phyloP scores from a whole-genome alignment of 2,888 invertebrate genomes.

The Tanypteryx hageni region DNA sequence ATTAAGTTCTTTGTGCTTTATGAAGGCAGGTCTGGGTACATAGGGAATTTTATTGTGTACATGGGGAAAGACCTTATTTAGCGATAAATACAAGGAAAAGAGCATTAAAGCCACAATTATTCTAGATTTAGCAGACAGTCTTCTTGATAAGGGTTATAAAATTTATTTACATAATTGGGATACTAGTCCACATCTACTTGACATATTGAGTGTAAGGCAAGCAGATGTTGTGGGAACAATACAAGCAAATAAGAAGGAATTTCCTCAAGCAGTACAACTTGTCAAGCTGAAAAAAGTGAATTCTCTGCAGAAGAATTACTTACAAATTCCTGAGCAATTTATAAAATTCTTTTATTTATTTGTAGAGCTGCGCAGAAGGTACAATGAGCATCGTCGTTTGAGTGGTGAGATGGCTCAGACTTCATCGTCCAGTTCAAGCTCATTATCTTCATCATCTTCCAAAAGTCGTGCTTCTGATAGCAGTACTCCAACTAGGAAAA shows the following conservation, averaged over 20 bases:
- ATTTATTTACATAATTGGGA: conserved; percentile 47
- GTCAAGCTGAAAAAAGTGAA: not conserved
- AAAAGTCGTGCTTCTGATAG: conserved; percentile 42
- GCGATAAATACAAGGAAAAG: conserved; percentile 20
- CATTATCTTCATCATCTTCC: conserved; percentile 40
- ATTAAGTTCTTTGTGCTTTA: conserved; percentile 56
- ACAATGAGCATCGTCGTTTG: conserved; percentile 49
- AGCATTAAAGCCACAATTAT: not conserved
- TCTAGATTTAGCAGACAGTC: conserved; percentile 19
- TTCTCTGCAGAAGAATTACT: not conserved
- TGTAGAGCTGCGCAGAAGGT: conserved; percentile 49
- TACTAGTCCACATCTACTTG: not conserved
- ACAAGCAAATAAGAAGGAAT: not conserved
- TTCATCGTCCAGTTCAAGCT: conserved; percentile 40
- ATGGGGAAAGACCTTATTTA: not conserved
- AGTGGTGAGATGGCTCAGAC: conserved; percentile 8
- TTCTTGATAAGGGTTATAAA: conserved; percentile 38
- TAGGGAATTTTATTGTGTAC: not conserved
- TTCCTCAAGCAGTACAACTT: not conserved
- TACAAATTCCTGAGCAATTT: not conserved
- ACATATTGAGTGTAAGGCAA: not conserved
- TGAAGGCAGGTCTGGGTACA: conserved; percentile 53
- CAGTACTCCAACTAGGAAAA: conserved; percentile 51
- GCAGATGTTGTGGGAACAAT: conserved; percentile 2
- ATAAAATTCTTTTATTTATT: not conserved